phyloP scores from a whole-genome alignment of 2,113 vertebrate genomes.

The Pao palembangensis region DNA sequence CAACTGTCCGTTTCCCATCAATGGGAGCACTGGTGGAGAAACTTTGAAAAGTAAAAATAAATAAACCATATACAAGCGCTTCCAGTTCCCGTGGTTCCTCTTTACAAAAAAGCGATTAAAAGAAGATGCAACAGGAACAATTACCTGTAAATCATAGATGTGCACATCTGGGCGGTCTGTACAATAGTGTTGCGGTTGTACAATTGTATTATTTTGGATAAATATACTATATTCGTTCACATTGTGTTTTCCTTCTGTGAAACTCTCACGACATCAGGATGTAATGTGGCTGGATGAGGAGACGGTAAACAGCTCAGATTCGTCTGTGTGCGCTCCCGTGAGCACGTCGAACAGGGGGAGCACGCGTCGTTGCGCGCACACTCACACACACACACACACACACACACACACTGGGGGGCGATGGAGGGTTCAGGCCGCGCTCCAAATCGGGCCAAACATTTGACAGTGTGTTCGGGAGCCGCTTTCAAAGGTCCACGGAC shows the following conservation, averaged over 20 bases:
- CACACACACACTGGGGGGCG: no score
- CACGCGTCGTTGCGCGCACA: no score
- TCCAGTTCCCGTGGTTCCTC: constrained; percentile 66
- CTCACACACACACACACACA: no score
- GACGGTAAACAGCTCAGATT: constrained; percentile 59
- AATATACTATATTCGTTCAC: constrained; percentile 74
- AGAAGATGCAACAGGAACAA: constrained; percentile 64
- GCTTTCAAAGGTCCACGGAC: no score
- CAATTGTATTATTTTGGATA: constrained; percentile 73
- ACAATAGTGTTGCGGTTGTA: constrained; percentile 76
- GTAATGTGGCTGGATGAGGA: constrained; percentile 63
- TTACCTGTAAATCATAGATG: constrained; percentile 74
- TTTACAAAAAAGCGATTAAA: constrained; percentile 69
- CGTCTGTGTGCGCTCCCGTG: constrained; percentile 15
- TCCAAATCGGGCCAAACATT: no score
- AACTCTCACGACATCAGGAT: constrained; percentile 65
- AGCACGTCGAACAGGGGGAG: not conserved
- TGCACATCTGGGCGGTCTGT: constrained; percentile 77
- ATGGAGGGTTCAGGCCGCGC: no score
- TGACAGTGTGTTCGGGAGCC: no score
- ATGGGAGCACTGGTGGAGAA: constrained; percentile 71
- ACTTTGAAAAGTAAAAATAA: constrained; percentile 40
- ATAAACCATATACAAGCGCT: constrained; percentile 70
- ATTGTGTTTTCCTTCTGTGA: constrained; percentile 71
- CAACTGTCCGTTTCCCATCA: constrained; percentile 73